phyloP scores from a whole-genome alignment of 2,797 vertebrate genomes.

The Dryobates pubescens region DNA sequence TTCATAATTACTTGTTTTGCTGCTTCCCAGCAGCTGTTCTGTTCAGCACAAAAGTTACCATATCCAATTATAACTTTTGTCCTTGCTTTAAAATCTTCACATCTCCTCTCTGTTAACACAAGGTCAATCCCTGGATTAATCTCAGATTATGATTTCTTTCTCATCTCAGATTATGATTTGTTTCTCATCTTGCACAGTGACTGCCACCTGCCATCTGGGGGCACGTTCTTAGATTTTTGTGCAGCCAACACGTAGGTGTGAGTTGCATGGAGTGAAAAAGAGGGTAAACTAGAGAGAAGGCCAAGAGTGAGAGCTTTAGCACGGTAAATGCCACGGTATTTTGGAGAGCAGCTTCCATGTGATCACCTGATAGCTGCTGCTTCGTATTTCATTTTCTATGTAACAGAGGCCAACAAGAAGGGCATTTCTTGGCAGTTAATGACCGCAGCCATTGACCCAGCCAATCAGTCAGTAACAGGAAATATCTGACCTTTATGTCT shows the following conservation, averaged over 20 bases:
- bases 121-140: constrained; percentile 44
- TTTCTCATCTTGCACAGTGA: neutral
- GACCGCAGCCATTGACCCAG: constrained; percentile 48
- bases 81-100: constrained; percentile 24
- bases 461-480: constrained; percentile 51
- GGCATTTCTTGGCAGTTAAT: constrained; percentile 54
- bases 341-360: constrained; percentile 17
- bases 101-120: constrained; percentile 28
- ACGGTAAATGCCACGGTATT: neutral
- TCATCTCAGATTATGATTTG: neutral
- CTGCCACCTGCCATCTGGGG: neutral
- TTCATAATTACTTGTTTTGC: constrained; percentile 61
- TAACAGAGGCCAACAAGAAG: constrained; percentile 40
- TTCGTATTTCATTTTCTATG: constrained; percentile 49
- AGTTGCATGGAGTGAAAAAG: neutral
- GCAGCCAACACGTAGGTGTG: neutral
- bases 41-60: constrained; percentile 9
- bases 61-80: constrained; percentile 27
- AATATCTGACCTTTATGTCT: constrained; percentile 63
- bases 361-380: neutral
- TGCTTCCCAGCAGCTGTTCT: constrained; percentile 16
- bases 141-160: neutral
- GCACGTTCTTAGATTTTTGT: neutral
- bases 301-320: neutral
- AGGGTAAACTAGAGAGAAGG: neutral